Percentiles rank a stretch among this genome's conserved stretches.
Evolutionary conservation across 2,113 vertebrate species (phyloP).

Genomic region (Tupaia chinensis): DNA sequence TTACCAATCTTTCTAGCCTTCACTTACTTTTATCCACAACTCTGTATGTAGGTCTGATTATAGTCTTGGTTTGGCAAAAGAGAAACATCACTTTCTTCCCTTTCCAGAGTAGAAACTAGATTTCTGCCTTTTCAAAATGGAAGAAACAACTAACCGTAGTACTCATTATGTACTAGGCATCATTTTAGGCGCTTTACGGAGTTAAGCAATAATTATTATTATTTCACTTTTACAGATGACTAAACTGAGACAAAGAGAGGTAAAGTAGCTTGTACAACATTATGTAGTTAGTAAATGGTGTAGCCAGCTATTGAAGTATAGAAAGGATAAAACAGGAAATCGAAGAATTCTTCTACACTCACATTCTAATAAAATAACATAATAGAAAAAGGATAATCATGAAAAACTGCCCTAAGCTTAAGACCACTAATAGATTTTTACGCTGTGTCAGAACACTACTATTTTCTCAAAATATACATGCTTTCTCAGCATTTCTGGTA

Average conservation of each 20-base stretch:
- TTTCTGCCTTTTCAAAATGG: not conserved
- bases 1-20: not conserved
- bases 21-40: not conserved
- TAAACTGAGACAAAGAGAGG: not conserved
- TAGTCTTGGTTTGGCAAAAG: not conserved
- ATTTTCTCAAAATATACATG: constrained; percentile 11
- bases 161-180: not conserved
- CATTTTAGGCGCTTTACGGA: not conserved
- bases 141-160: not conserved
- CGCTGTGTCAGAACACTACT: not conserved
- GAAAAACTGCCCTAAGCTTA: not conserved
- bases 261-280: not conserved
- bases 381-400: not conserved
- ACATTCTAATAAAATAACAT: not conserved
- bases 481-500: not conserved
- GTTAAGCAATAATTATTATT: not conserved
- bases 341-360: not conserved
- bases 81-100: not conserved
- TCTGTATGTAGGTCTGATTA: not conserved
- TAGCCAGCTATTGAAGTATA: not conserved
- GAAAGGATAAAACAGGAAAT: not conserved
- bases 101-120: not conserved
- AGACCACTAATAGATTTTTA: not conserved
- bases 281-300: not conserved
- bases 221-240: not conserved